Conservation (phyloP, 2,113 vertebrate species). For the Capreolus pygargus region DNA sequence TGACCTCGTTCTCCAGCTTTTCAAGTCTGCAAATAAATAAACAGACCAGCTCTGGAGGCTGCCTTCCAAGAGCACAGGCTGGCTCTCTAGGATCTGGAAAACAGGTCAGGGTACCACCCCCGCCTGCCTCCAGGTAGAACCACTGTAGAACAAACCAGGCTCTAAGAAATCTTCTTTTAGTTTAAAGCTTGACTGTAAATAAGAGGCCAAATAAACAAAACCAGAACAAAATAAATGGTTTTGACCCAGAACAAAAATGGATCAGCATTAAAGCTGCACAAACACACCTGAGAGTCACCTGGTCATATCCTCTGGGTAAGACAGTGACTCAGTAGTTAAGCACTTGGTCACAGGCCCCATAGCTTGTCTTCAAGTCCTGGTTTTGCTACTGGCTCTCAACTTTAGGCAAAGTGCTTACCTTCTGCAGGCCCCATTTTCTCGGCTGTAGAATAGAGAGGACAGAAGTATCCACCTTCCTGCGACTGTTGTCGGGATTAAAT, state of each 20-base stretch:
- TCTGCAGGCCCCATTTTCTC: neutral
- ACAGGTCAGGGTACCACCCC: too few relatives aligned
- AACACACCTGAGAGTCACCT: neutral
- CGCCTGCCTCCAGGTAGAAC: neutral
- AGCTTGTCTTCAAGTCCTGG: neutral
- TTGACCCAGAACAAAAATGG: neutral
- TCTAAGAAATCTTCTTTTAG: neutral
- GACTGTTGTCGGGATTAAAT: neutral
- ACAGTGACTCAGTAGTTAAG: neutral
- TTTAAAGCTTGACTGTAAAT: neutral
- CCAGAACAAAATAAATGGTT: too few relatives aligned
- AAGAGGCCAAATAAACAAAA: neutral
- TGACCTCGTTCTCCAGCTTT: slow-evolving; percentile 81
- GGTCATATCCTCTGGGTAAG: neutral
- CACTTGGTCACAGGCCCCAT: neutral
- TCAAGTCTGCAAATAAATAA: slow-evolving; percentile 77
- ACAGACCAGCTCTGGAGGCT: slow-evolving; percentile 76
- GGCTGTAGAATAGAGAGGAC: neutral
- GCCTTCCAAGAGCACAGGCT: neutral
- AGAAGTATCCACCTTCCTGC: too few relatives aligned
- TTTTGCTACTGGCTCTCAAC: neutral
- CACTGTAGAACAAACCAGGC: neutral
- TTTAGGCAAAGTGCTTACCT: neutral
- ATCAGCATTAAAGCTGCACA: neutral
- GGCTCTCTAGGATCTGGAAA: neutral